A percentile compares a stretch with the other conserved stretches of the same genome.
Conservation (phyloP, 2,113 vertebrate genomes). For the Xenopus tropicalis region DNA sequence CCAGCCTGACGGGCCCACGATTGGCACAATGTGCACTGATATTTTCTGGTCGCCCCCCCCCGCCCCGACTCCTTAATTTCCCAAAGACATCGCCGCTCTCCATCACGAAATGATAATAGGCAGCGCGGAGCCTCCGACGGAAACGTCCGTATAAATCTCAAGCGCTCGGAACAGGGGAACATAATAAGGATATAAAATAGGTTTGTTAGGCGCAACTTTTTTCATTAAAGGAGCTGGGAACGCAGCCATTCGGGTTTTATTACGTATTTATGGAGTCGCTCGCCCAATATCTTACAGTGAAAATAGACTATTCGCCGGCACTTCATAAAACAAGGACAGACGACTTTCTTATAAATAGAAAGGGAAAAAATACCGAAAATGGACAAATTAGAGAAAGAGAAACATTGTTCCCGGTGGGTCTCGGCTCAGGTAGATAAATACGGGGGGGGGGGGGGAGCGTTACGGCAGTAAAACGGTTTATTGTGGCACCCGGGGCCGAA, state of each 20-base stretch:
- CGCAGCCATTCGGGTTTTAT: background rate
- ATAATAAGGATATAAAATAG: slow-evolving; percentile 8
- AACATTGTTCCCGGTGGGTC: no score
- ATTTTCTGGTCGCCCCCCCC: no score
- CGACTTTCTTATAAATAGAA: no score
- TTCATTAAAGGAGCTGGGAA: slow-evolving; percentile 1
- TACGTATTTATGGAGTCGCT: slow-evolving; percentile 11
- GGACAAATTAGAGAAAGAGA: no score
- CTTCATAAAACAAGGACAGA: background rate
- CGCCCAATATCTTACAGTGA: background rate
- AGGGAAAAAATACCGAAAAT: no score
- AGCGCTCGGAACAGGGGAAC: background rate
- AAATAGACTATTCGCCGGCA: background rate
- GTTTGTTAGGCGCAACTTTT: background rate
- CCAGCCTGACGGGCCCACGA: background rate
- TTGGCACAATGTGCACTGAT: background rate
- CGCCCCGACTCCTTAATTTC: slow-evolving; percentile 1
- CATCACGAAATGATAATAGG: slow-evolving; percentile 16
- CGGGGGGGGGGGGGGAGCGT: no score
- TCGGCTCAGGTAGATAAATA: no score
- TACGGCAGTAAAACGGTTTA: no score
- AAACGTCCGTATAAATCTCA: slow-evolving; percentile 8
- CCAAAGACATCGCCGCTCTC: slow-evolving; percentile 15
- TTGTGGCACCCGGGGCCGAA: no score
- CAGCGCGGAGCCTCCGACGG: background rate